phyloP scores from a whole-genome alignment of 2,113 vertebrate species.

The Aptenodytes patagonicus region DNA sequence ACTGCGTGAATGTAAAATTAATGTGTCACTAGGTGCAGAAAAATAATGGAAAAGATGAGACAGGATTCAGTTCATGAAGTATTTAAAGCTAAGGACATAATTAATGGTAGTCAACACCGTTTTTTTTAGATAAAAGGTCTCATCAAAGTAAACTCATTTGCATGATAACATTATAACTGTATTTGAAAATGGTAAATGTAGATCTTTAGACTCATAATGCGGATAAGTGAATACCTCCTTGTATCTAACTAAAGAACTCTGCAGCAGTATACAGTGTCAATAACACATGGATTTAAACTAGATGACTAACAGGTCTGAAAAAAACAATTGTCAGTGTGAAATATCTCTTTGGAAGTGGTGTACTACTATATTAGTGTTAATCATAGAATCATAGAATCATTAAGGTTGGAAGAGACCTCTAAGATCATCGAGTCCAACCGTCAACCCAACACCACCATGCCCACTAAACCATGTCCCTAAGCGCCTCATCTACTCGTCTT shows the following conservation, averaged over 20 bases:
- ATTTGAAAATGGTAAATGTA: neutral
- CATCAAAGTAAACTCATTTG: neutral
- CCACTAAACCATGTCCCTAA: no score
- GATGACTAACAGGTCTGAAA: neutral
- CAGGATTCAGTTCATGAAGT: neutral
- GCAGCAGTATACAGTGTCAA: neutral
- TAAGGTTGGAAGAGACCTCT: no score
- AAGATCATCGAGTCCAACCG: no score
- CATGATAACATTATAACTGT: neutral
- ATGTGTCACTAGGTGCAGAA: neutral
- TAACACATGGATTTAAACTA: neutral
- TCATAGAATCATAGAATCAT: no score
- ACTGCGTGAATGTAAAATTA: neutral
- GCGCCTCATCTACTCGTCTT: no score
- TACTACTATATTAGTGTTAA: neutral
- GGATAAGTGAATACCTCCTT: neutral
- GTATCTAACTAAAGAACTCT: neutral
- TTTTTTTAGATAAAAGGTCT: neutral
- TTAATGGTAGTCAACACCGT: neutral
- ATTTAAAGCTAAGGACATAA: neutral
- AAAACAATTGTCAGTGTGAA: neutral
- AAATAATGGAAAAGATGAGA: neutral
- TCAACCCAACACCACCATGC: no score
- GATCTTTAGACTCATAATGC: neutral
- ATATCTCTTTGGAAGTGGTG: neutral